Base-by-base conservation (phyloP, 2,113 vertebrate genomes). In the Oceanodroma tethys region DNA sequence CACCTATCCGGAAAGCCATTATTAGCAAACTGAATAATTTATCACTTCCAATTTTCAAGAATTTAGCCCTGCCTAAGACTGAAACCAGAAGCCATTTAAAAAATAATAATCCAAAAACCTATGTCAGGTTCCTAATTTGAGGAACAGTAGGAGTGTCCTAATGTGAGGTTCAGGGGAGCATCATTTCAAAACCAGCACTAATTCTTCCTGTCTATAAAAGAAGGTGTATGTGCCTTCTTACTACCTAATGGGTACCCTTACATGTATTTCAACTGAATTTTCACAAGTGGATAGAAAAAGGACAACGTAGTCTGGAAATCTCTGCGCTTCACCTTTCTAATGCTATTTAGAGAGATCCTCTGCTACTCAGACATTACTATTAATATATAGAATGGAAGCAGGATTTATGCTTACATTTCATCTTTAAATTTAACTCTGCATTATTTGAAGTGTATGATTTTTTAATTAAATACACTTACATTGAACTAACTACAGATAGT, bases 21-120 rank as follows among this genome's bases (percentile, higher is more conserved):
- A 85, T 80, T 85, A 96, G 59, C 62, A 82, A 90, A 88, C 29
- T 68, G 78, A 95, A 90, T 85, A 81, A 93, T 94, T 90, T 80
- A 86, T 68, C 42, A 50, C 67, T 81, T 95, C 36, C 36, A 78
- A 32, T 92, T 91, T 94, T 71, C 60, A 84, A 83, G 55, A 82
- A 80, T 78, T 90, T 83, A 95, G 25, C 26, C 26, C 48, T 70
- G 29, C 40, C 63, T 67, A 62, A 43, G 16, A 62, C 17, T 70
- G 42, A 95, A 94, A 83, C 12, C 29, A 93, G 56, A 90, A 90
- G 18, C 6, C 27, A 47, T 73, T 70, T 59, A 19, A 93, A 91
- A 71, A 86, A 78, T n/a, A 84, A 52, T 75, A 85, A 75, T 67
- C 21, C 1, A 50, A 67, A 90, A 62, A 63, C 43, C n/a, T 36